Base-by-base conservation (phyloP, 2,113 vertebrate genomes). In the Heliornis fulica region DNA sequence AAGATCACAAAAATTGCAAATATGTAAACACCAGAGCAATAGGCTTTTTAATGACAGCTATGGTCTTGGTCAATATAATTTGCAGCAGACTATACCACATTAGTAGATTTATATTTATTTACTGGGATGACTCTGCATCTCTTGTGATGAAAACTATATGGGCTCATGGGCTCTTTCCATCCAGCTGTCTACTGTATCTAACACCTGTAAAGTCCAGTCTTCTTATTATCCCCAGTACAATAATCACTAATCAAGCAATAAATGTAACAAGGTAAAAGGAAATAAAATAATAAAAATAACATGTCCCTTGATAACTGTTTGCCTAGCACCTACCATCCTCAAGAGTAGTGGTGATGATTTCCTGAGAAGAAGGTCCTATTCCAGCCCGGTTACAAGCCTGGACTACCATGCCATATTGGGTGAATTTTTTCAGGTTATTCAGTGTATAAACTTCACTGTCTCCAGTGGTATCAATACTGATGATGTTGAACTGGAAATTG, bases 371-470 rank as follows among this genome's bases (percentile, higher is more conserved):
- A 15, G 99, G 99, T 38, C 99, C 99, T 0, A 99, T 99, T 45
- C 99, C 99, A 4, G 99, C 99, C 53, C 99, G 97, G 97, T 99
- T 99, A 34, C 98, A 99, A 28, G 99, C 99, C 97, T 99, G 99
- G n/a, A 99, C 99, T 91, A 99, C 99, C 97, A 99, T 99, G 65
- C 99, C 99, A 68, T 99, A 99, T 97, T 99, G 99, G 7, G 99
- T 99, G 98, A 99, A 99, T 97, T 99, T 99, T 93, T 99, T 99
- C 54, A 99, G 98, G 96, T 99, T 99, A 97, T 99, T 99, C 96
- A 99, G 98, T 0, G 98, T 98, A 78, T 99, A 98, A 76, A 98
- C 98, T 97, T 99, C 99, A 0, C 97, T 99, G 98, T 99, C 99
- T 2, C 99, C 99, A 0, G 99, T 99, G 90, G 98, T 99, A 97